Base-by-base conservation (phyloP, 64 coral and sea anemone species). In the Pachyseris speciosa region DNA sequence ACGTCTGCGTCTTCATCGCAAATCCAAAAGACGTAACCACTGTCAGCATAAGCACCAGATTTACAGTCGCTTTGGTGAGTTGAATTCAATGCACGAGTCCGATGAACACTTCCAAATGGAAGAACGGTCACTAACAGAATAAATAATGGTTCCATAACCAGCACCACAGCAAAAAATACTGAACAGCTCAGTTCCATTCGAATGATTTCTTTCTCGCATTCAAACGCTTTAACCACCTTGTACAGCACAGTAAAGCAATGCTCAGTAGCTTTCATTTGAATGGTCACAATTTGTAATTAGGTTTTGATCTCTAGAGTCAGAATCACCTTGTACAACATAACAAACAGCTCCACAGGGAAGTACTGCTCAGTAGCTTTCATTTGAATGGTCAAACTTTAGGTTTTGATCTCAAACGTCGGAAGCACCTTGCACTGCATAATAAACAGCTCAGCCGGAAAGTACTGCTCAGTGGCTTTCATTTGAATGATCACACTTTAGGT, bases 21-120 rank as follows among this genome's bases (percentile, higher is more conserved):
- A 58, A 79, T 22, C 64, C 69, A 25, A 85, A 92, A 38, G 67
- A 64, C 45, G 37, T 19, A 39, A 71, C 72, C 9, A 69, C 55
- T 9, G 67, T 93, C 31, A 69, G 47, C 7, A 68, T 99, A 31
- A 89, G 47, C 6, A 71, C 93, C 11, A 84, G 48, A 41, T 83
- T 85, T 37, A 74, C 86, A 0, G 71, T 99, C 33, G 91, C 97
- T 68, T 40, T 99, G 97, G 97, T 99, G 83, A 57, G 97, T 95
- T 73, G 9, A n/a, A n/a, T n/a, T n/a, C n/a, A n/a, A n/a, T n/a
- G n/a, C n/a, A n/a, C n/a, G n/a, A n/a, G n/a, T n/a, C n/a, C n/a
- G n/a, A n/a, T n/a, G n/a, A n/a, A n/a, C n/a, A n/a, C n/a, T n/a
- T n/a, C n/a, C n/a, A n/a, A n/a, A n/a, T n/a, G n/a, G n/a, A n/a